These are phyloP conservation scores for Pelagia noctiluca DNA, from an alignment of 30 jellyfish, hydroid and myxozoan species.

Conservation along the genomic window DNA sequence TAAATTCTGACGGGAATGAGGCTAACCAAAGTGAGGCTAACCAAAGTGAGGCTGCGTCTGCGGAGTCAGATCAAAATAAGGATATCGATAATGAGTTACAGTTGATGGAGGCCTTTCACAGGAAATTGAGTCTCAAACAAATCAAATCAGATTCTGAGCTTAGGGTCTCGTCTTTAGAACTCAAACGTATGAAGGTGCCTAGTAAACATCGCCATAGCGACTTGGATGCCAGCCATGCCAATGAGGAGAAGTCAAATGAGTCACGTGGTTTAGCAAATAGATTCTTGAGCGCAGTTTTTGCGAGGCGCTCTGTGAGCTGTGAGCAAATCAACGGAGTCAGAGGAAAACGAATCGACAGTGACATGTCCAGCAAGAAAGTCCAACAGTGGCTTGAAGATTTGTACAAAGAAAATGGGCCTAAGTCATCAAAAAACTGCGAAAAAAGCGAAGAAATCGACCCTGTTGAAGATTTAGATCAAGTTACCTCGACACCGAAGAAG, in stretches of 20 bases:
- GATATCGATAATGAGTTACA: no score
- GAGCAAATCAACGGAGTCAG: slow-evolving; percentile 20
- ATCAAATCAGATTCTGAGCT: not conserved
- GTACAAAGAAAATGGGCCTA: no score
- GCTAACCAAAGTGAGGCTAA: not conserved
- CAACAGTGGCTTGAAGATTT: slow-evolving; percentile 67
- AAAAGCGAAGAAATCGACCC: not conserved
- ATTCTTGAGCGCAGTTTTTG: slow-evolving; percentile 38
- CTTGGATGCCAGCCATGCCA: not conserved
- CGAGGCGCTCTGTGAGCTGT: slow-evolving; percentile 59
- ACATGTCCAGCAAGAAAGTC: slow-evolving; percentile 47
- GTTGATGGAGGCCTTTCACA: no score
- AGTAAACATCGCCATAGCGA: slow-evolving; percentile 4
- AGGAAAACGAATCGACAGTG: slow-evolving; percentile 1
- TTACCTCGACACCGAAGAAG: not conserved
- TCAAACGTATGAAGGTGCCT: not conserved
- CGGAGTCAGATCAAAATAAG: no score
- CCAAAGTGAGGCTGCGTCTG: no score
- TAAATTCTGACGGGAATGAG: not conserved
- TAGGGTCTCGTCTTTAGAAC: not conserved
- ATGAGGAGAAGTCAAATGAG: slow-evolving; percentile 14
- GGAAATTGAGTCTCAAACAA: not conserved
- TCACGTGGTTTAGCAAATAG: slow-evolving; percentile 60
- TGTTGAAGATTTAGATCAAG: not conserved
- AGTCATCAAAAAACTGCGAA: not conserved